Evolutionary conservation across 1,140 invertebrate genomes (phyloP).

Genomic region (Drosophila yakuba): DNA sequence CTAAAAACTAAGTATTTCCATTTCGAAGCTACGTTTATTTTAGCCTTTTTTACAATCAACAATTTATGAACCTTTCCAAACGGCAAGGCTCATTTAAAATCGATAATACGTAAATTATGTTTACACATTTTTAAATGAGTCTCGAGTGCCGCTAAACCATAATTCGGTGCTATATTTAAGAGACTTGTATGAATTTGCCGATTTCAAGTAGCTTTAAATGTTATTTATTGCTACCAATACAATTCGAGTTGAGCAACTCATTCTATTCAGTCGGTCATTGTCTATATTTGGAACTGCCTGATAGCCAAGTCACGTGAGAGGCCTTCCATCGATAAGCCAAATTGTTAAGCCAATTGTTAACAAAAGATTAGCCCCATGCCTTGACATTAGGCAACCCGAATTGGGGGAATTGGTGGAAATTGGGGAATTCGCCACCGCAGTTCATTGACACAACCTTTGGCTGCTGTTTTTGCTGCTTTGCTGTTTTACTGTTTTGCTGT

Average conservation of each 20-base stretch:
- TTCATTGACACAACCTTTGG: slow-evolving; percentile 64
- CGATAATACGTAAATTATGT: no score
- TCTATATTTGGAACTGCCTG: slow-evolving; percentile 21
- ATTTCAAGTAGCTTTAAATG: neutral
- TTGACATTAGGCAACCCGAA: slow-evolving; percentile 5
- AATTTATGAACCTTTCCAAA: no score
- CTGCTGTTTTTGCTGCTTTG: slow-evolving; percentile 33
- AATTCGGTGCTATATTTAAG: neutral
- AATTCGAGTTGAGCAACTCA: neutral
- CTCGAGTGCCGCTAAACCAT: no score
- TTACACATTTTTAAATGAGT: no score
- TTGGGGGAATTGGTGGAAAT: slow-evolving; percentile 11
- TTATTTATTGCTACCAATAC: no score
- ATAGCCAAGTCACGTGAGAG: slow-evolving; percentile 22
- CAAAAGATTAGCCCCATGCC: slow-evolving; percentile 24
- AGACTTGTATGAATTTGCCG: neutral
- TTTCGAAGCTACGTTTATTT: no score
- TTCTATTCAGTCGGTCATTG: slow-evolving; percentile 3
- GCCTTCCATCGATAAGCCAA: slow-evolving; percentile 15
- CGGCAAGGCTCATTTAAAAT: no score
- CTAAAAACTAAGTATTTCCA: no score
- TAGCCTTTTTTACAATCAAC: no score
- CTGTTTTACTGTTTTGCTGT: slow-evolving; percentile 12
- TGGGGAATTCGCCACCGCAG: slow-evolving; percentile 11
- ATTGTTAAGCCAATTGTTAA: neutral